These are phyloP conservation scores for Meghimatium bilineatum DNA, from an alignment of 2,888 invertebrate species.

Conservation along the genomic window DNA sequence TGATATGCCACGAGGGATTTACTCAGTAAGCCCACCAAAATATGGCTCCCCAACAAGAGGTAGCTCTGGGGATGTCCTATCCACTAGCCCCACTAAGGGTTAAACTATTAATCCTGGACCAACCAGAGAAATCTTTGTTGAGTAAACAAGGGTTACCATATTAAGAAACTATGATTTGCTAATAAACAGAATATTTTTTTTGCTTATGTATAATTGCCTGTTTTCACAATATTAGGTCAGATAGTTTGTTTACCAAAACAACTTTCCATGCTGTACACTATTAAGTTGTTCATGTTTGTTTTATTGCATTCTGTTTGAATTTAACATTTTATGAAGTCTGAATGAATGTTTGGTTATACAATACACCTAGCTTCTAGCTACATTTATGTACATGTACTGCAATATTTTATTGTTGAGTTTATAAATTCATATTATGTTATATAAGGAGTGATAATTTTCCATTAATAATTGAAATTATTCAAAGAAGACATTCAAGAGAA, in stretches of 20 bases:
- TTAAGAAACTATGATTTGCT: not conserved
- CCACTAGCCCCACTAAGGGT: slow-evolving; percentile 57
- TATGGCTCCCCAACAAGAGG: slow-evolving; percentile 54
- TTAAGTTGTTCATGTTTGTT: not conserved
- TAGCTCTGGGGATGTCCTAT: slow-evolving; percentile 49
- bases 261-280: not conserved
- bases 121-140: not conserved
- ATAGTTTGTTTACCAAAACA: not conserved
- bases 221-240: not conserved
- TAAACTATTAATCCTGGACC: not conserved
- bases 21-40: slow-evolving; percentile 70
- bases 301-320: not conserved
- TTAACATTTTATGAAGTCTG: not conserved
- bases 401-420: not conserved
- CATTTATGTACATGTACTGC: not conserved
- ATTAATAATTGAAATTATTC: not conserved
- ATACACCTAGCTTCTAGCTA: not conserved
- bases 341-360: not conserved
- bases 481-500: too few species aligned
- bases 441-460: not conserved
- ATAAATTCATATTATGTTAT: not conserved
- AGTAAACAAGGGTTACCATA: not conserved
- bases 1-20: slow-evolving; percentile 73
- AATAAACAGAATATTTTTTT: not conserved
- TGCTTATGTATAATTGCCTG: not conserved